Evolutionary conservation across 2,113 vertebrate genomes (phyloP).

Genomic region (Odontesthes bonariensis): DNA sequence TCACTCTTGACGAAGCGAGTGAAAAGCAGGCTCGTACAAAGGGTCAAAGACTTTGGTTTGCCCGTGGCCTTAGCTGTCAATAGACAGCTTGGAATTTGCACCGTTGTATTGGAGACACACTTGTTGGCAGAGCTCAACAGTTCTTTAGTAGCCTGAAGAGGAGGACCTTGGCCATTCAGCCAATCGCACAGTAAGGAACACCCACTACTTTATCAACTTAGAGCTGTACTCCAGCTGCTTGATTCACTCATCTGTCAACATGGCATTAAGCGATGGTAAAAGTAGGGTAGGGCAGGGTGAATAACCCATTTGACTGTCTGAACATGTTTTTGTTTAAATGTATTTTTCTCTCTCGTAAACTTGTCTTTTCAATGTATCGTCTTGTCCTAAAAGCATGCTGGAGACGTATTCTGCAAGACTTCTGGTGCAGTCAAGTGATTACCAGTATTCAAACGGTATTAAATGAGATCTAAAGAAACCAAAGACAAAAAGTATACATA

Average conservation of each 20-base stretch:
- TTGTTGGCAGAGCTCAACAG: constrained; percentile 24
- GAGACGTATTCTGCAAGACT: background rate
- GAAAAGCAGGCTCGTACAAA: constrained; percentile 44
- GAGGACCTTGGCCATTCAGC: constrained; percentile 60
- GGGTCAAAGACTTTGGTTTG: constrained; percentile 54
- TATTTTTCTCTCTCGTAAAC: constrained; percentile 15
- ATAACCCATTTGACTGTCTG: constrained; percentile 35
- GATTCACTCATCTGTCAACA: constrained; percentile 26
- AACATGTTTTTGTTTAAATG: background rate
- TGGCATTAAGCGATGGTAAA: constrained; percentile 6
- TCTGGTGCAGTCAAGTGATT: background rate
- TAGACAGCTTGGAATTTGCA: constrained; percentile 24
- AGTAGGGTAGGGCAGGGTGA: constrained; percentile 38
- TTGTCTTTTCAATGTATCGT: constrained; percentile 11
- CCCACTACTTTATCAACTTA: constrained; percentile 9
- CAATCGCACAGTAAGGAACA: constrained; percentile 22
- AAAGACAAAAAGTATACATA: background rate
- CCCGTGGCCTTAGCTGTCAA: constrained; percentile 53
- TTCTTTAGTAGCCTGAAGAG: background rate
- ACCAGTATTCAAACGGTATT: background rate
- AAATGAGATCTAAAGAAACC: constrained; percentile 3
- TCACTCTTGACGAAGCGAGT: constrained; percentile 21
- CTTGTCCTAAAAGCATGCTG: constrained; percentile 10
- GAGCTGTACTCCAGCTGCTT: background rate
- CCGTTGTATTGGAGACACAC: constrained; percentile 6